Evolutionary conservation across 2,888 invertebrate species (phyloP).

Genomic region (Drosophila emarginata): DNA sequence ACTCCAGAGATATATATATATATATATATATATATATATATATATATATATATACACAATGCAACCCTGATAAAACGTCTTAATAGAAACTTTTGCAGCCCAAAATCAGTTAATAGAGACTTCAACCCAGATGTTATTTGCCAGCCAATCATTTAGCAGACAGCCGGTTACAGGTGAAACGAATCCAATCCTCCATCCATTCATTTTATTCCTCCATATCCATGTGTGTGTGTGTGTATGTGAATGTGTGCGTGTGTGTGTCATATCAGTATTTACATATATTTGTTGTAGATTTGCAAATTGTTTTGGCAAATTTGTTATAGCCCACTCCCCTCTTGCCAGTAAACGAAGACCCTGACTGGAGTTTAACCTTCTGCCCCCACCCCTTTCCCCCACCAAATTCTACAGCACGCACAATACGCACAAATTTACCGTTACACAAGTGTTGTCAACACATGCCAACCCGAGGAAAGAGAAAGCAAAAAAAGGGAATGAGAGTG

Average conservation of each 20-base stretch:
- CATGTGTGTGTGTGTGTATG: slow-evolving; percentile 35
- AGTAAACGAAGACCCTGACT: slow-evolving; percentile 39
- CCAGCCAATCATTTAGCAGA: slow-evolving; percentile 43
- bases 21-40: too few species aligned
- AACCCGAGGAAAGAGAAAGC: slow-evolving; percentile 27
- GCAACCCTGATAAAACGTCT: neutral
- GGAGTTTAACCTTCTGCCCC: slow-evolving; percentile 6
- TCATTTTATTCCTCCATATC: neutral
- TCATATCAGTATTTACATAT: slow-evolving; percentile 77
- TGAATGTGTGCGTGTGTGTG: slow-evolving; percentile 67
- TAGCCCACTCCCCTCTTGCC: slow-evolving; percentile 45
- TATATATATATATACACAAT: neutral
- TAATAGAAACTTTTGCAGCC: slow-evolving; percentile 1
- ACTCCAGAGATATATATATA: too few species aligned
- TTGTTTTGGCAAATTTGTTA: slow-evolving; percentile 79
- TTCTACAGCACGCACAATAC: slow-evolving; percentile 58
- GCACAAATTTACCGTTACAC: slow-evolving; percentile 76
- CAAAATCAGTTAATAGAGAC: slow-evolving; percentile 49
- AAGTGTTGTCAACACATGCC: slow-evolving; percentile 77
- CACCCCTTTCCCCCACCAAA: neutral
- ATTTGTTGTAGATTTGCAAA: slow-evolving; percentile 78
- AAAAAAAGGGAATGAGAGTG: slow-evolving; percentile 12
- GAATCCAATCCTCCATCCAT: neutral
- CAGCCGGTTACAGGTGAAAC: slow-evolving; percentile 59
- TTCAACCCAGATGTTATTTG: slow-evolving; percentile 40